Percentiles rank a stretch among this genome's conserved stretches.
phyloP scores from a whole-genome alignment of 2,113 vertebrate species.

The Anhinga rufa region DNA sequence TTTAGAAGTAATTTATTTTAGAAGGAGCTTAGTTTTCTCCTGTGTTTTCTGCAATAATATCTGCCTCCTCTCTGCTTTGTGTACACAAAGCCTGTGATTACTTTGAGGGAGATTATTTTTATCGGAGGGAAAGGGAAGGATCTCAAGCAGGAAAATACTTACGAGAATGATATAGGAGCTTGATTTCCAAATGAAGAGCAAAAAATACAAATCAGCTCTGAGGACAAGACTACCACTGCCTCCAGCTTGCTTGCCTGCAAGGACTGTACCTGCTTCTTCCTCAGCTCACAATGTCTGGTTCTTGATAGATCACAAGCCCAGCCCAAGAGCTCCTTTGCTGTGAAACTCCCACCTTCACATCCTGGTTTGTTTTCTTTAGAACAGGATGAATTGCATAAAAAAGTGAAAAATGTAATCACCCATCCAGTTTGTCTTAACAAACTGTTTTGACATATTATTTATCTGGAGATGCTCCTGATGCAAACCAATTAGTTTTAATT shows the following conservation, averaged over 20 bases:
- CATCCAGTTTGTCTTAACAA: not conserved
- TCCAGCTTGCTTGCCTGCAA: not conserved
- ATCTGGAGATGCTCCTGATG: not conserved
- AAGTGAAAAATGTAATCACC: not conserved
- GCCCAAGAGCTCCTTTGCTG: not conserved
- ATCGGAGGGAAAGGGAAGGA: not conserved
- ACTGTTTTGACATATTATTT: not conserved
- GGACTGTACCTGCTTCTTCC: not conserved
- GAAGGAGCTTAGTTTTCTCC: not conserved
- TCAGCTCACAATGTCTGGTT: not conserved
- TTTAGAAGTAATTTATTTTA: not conserved
- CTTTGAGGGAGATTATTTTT: not conserved
- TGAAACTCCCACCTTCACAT: not conserved
- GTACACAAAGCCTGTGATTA: not conserved
- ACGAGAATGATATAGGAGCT: not conserved
- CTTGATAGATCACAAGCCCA: not conserved
- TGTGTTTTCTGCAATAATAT: not conserved
- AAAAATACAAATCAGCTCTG: not conserved
- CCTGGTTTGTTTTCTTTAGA: not conserved
- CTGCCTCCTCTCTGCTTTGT: not conserved
- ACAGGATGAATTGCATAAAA: not conserved
- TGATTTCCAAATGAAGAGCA: not conserved
- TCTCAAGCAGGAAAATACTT: not conserved
- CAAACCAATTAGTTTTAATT: not conserved
- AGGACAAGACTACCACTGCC: not conserved